Evolutionary conservation across 2,113 vertebrate species (phyloP).

Genomic region (Setophaga petechia): DNA sequence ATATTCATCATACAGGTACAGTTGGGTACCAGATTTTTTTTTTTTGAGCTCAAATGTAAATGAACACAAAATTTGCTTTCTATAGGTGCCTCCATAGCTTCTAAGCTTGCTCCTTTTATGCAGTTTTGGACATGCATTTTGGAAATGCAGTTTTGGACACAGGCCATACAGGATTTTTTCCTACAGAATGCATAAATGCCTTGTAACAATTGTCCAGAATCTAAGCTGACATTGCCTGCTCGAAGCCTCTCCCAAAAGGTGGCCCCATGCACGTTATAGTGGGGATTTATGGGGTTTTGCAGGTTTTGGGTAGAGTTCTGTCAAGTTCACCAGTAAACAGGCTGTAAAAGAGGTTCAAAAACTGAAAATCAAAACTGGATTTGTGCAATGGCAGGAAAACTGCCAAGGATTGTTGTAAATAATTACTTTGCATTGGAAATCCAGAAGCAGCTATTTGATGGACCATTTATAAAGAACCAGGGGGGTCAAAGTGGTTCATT

Average conservation of each 20-base stretch:
- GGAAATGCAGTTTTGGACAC: slow-evolving; percentile 70
- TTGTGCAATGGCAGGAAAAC: neutral
- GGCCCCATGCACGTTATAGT: neutral
- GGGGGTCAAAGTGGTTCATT: neutral
- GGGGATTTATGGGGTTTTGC: neutral
- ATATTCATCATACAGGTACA: neutral
- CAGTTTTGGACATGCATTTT: slow-evolving; percentile 49
- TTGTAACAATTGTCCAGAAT: neutral
- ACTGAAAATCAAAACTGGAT: neutral
- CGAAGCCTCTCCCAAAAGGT: neutral
- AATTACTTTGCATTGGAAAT: neutral
- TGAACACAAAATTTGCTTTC: slow-evolving; percentile 12
- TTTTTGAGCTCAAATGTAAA: slow-evolving; percentile 12
- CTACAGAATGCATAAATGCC: neutral
- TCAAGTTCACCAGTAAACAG: neutral
- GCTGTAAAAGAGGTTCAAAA: neutral
- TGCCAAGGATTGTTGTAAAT: neutral
- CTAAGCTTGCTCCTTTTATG: slow-evolving; percentile 53
- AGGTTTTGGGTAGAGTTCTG: neutral
- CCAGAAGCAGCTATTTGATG: neutral
- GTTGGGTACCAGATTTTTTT: neutral
- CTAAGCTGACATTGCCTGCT: neutral
- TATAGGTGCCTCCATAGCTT: slow-evolving; percentile 48
- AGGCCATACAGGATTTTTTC: neutral
- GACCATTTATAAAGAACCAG: neutral